Evolutionary conservation across 2,888 invertebrate species (phyloP), one percentile per base, ranked within the genome.

Genomic region (Pyrochroa serraticornis): DNA sequence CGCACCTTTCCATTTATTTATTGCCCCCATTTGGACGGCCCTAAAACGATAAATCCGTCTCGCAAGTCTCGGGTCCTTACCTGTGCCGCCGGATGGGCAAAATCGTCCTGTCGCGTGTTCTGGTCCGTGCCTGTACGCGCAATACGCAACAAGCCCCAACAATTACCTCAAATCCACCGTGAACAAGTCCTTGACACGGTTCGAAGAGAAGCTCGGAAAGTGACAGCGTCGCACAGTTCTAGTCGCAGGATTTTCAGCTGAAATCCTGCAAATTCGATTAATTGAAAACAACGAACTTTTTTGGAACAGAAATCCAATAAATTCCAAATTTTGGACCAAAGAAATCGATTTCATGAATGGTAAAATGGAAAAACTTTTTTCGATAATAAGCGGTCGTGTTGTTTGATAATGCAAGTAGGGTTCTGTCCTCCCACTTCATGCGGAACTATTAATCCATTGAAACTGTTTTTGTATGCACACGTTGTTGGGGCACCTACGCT

Each of bases 111-210:
- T 38, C 45, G 50, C 42, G 51, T 50, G 50, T 34, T 14, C 42
- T 51, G 43, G 9, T 7, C 37, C 36, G 22, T 22, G 5, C 22
- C 3, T 22, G 22, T 52, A 52, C 52, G 44, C 52, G 44, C 44
- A 38, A 52, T 46, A 46, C 53, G 46, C 46, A 41, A 33, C 38
- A 50, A 52, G 44, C 44, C 32, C 6, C n/a, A 46, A 46, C 53
- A 53, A 53, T 53, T 53, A 53, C 46, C 46, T 53, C 41, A 30
- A 36, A 53, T 46, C 46, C 46, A 53, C 46, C 46, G 53, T 46
- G 32, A 46, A 38, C 46, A 41, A 41, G 53, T 46, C 53, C 53
- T 53, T 53, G 53, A 53, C 53, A 53, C 53, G 39, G 34, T 46
- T 53, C 14, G 6, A 9, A 36, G 30, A 43, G 36, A 41, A 53